Evolutionary conservation across 2,888 invertebrate species (phyloP).

Genomic region (Alsophila aescularia): DNA sequence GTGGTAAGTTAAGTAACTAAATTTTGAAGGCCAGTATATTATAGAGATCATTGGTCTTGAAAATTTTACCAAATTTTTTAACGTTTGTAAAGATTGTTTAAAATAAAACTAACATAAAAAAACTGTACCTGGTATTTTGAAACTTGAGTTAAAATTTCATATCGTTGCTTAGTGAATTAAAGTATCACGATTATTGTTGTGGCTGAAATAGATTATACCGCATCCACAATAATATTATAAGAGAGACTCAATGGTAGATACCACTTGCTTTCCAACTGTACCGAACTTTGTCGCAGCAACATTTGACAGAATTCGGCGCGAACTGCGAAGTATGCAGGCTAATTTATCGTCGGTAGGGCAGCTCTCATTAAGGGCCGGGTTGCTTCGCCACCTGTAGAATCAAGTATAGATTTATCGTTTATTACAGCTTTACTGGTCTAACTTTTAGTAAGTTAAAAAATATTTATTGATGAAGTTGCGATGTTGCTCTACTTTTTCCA

Average conservation of each 20-base stretch:
- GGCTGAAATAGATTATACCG: not conserved
- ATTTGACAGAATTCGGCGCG: constrained; percentile 53
- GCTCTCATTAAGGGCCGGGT: constrained; percentile 67
- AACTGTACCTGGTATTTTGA: too few relatives aligned
- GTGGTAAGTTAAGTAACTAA: too few relatives aligned
- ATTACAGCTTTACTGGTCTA: constrained; percentile 43
- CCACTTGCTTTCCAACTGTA: constrained; percentile 18
- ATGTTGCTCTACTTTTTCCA: too few relatives aligned
- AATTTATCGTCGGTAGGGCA: constrained; percentile 73
- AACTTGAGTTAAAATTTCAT: too few relatives aligned
- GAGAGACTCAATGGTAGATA: not conserved
- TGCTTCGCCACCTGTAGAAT: constrained; percentile 76
- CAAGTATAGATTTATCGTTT: constrained; percentile 59
- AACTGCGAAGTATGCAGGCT: constrained; percentile 63
- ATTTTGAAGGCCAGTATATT: too few relatives aligned
- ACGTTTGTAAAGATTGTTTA: too few relatives aligned
- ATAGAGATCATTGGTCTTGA: too few relatives aligned
- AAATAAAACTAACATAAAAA: too few relatives aligned
- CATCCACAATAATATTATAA: constrained; percentile 5
- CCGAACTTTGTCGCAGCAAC: constrained; percentile 22
- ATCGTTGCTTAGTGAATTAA: too few relatives aligned
- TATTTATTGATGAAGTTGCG: too few relatives aligned
- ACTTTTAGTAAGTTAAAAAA: not conserved
- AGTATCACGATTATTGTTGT: too few relatives aligned
- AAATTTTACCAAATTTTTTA: too few relatives aligned